Percentiles rank a stretch among this genome's conserved stretches.
phyloP scores from a whole-genome alignment of 2,113 vertebrate species.

The Pitta sordida region DNA sequence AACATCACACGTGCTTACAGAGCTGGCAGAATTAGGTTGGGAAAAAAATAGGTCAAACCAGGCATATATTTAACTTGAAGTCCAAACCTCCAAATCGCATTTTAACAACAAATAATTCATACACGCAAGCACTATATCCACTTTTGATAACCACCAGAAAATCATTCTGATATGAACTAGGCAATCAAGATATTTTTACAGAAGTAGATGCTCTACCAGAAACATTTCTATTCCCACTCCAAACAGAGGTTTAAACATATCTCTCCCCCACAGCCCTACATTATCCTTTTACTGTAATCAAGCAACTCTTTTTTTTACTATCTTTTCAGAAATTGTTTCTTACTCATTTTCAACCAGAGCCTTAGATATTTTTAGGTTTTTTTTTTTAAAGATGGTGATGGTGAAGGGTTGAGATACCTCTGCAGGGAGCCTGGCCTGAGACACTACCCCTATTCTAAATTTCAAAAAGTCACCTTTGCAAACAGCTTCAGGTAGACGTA shows the following conservation, averaged over 20 bases:
- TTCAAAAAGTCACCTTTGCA: neutral
- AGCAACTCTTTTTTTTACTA: neutral
- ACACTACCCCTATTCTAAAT: neutral
- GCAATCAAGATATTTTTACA: neutral
- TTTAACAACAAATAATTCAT: neutral
- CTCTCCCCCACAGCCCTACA: neutral
- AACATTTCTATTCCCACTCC: neutral
- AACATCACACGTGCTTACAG: neutral
- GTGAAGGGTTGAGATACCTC: neutral
- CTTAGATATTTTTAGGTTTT: neutral
- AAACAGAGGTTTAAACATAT: neutral
- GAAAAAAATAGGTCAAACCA: slow-evolving; percentile 36
- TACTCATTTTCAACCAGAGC: neutral
- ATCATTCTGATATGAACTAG: neutral
- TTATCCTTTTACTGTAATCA: neutral
- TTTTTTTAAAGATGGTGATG: neutral
- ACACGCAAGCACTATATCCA: neutral
- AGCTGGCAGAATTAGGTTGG: neutral
- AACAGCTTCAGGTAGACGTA: neutral
- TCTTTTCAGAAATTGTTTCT: neutral
- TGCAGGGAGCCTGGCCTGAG: neutral
- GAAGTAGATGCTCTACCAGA: neutral
- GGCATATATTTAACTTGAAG: slow-evolving; percentile 14
- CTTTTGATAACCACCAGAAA: neutral
- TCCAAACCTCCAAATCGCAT: neutral